These are phyloP conservation scores for Conger conger DNA, from an alignment of 2,113 vertebrate genomes.

Conservation along the genomic window DNA sequence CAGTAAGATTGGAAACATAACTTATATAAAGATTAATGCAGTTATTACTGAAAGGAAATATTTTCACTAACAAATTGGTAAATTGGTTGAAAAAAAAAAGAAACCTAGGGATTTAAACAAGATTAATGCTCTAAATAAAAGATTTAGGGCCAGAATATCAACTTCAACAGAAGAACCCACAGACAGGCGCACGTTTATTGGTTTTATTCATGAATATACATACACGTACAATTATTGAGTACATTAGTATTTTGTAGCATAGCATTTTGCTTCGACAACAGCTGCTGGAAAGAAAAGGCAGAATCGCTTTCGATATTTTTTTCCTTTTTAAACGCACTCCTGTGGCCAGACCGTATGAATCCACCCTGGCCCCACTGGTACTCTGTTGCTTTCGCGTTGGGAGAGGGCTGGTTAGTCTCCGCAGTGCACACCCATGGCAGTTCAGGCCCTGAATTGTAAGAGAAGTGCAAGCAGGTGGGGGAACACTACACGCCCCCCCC, in stretches of 20 bases:
- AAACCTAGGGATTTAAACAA: too few species aligned
- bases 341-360: not conserved
- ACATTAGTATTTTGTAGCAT: constrained; percentile 77
- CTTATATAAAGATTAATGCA: too few species aligned
- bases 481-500: not conserved
- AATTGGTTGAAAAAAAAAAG: too few species aligned
- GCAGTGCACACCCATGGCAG: not conserved
- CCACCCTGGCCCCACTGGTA: not conserved
- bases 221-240: constrained; percentile 75
- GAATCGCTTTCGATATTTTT: constrained; percentile 36
- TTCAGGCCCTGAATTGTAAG: not conserved
- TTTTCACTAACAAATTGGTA: too few species aligned
- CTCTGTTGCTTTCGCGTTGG: not conserved
- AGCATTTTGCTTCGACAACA: constrained; percentile 76
- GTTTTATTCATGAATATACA: constrained; percentile 77
- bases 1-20: too few species aligned
- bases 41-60: too few species aligned
- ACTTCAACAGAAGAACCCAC: not conserved
- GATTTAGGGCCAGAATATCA: not conserved
- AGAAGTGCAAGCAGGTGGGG: too few species aligned
- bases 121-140: not conserved
- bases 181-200: constrained; percentile 55
- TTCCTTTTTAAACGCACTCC: not conserved
- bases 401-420: not conserved
- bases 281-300: constrained; percentile 61